These are phyloP conservation scores for Limnephilus rhombicus DNA, from an alignment of 2,888 invertebrate species.

Conservation along the genomic window DNA sequence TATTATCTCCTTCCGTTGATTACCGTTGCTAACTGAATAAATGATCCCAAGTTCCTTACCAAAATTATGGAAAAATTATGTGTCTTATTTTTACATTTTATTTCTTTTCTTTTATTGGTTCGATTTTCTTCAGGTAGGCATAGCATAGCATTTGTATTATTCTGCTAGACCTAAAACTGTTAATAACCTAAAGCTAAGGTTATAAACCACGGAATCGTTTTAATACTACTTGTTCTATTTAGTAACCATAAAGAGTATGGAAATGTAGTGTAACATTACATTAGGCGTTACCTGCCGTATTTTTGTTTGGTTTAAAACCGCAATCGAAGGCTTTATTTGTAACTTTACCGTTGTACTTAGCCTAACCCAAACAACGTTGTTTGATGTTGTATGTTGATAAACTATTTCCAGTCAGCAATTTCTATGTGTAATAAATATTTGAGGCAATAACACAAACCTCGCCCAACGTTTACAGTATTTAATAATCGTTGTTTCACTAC, in stretches of 20 bases:
- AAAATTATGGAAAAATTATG: too few relatives aligned
- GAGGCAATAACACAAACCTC: neutral
- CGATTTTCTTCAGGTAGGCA: too few relatives aligned
- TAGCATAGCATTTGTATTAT: too few relatives aligned
- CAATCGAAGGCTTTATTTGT: neutral
- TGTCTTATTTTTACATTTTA: too few relatives aligned
- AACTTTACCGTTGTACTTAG: neutral
- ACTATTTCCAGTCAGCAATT: neutral
- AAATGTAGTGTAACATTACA: neutral
- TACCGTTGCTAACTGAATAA: too few relatives aligned
- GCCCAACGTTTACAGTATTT: neutral
- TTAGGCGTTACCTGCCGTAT: neutral
- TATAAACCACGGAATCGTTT: neutral
- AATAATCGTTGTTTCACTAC: neutral
- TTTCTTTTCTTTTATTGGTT: too few relatives aligned
- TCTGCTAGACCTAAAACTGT: neutral
- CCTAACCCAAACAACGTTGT: neutral
- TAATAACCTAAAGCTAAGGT: neutral
- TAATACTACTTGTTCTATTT: neutral
- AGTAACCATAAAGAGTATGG: neutral
- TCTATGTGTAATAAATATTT: neutral
- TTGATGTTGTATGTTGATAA: neutral
- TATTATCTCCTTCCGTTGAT: too few relatives aligned
- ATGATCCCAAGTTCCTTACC: too few relatives aligned
- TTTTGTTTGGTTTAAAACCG: neutral